Conservation (phyloP, 1,140 invertebrate genomes). For the Danaus melanippus region DNA sequence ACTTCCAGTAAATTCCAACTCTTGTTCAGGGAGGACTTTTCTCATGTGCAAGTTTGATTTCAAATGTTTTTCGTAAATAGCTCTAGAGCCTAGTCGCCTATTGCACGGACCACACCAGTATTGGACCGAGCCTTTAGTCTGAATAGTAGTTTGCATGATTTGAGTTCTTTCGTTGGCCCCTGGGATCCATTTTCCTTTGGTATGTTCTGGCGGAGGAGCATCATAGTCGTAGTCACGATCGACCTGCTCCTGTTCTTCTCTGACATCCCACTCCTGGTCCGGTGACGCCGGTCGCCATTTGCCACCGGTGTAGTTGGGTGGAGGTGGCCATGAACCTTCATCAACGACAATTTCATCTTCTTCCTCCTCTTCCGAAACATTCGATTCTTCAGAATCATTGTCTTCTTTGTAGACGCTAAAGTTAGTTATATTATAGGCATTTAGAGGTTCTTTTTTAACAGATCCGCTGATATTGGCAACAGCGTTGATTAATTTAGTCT, state of each 20-base stretch:
- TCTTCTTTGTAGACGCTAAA: constrained; percentile 71
- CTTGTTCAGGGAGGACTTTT: constrained; percentile 77
- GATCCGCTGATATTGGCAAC: constrained; percentile 73
- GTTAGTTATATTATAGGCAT: constrained; percentile 54
- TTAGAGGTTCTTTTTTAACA: constrained; percentile 67
- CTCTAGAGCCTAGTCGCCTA: constrained; percentile 78
- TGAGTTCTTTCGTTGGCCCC: constrained; percentile 74
- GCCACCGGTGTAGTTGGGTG: constrained; percentile 79
- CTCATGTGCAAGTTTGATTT: constrained; percentile 81
- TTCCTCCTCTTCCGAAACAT: constrained; percentile 74
- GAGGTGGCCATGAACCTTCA: constrained; percentile 80
- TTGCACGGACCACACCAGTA: constrained; percentile 88
- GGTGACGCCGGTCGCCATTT: constrained; percentile 77
- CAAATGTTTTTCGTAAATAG: constrained; percentile 83
- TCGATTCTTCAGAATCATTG: constrained; percentile 72
- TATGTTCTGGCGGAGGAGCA: constrained; percentile 78
- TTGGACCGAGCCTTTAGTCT: constrained; percentile 71
- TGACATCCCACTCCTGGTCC: constrained; percentile 58
- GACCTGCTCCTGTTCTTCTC: constrained; percentile 31
- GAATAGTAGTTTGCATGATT: constrained; percentile 66
- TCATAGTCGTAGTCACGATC: constrained; percentile 65
- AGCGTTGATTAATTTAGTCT: constrained; percentile 76
- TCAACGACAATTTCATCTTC: constrained; percentile 72
- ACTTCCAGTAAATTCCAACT: constrained; percentile 73
- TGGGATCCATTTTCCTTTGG: constrained; percentile 84